Evolutionary conservation across 2,888 invertebrate genomes (phyloP).

Genomic region (Apotomis capreana): DNA sequence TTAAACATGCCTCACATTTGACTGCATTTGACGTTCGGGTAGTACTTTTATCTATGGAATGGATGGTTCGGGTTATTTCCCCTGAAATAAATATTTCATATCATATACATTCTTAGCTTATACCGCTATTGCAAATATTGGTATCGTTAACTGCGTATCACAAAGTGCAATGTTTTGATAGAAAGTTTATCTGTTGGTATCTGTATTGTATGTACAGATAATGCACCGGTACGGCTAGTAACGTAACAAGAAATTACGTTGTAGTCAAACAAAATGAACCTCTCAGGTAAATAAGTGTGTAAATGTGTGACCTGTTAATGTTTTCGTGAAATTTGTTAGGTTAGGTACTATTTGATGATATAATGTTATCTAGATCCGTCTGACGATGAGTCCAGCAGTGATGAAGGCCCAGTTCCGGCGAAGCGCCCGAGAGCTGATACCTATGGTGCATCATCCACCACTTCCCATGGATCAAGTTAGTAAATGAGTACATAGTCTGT

Average conservation of each 20-base stretch:
- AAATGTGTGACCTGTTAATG: neutral
- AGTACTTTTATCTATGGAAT: neutral
- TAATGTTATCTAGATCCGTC: constrained; percentile 57
- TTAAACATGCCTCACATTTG: constrained; percentile 4
- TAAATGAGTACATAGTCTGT: neutral
- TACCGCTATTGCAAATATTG: neutral
- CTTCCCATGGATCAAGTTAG: constrained; percentile 74
- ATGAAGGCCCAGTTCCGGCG: constrained; percentile 62
- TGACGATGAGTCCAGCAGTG: constrained; percentile 73
- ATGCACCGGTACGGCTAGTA: neutral
- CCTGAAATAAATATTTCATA: neutral
- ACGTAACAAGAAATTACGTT: constrained; percentile 12
- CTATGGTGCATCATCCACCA: constrained; percentile 74
- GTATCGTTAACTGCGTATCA: neutral
- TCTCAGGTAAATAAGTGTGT: constrained; percentile 52
- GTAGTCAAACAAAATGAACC: constrained; percentile 51
- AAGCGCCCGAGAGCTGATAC: constrained; percentile 70
- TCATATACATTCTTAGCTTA: neutral
- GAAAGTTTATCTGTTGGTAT: neutral
- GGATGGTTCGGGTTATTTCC: constrained; percentile 17
- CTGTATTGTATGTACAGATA: neutral
- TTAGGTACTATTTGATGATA: neutral
- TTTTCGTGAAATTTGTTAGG: neutral
- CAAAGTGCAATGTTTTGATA: neutral
- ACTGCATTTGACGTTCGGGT: constrained; percentile 22